Base-by-base conservation (phyloP, 2,797 vertebrate species). In the Trachops cirrhosus region DNA sequence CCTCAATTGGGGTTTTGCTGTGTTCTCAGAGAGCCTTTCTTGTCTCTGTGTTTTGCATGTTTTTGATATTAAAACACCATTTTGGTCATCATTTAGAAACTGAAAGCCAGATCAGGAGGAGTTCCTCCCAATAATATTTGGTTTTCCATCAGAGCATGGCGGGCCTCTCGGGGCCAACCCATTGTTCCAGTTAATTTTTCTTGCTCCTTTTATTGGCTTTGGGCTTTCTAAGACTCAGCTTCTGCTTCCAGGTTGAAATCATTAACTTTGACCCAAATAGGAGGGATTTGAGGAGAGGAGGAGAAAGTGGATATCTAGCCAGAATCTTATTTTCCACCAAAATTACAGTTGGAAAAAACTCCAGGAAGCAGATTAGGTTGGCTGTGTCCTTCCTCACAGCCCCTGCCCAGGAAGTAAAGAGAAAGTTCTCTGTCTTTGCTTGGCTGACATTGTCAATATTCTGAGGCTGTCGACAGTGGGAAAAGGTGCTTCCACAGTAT, bases 261-360 rank as follows among this genome's bases (percentile, higher is more conserved):
- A 90, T 68, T 95, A 52, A 79, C 83, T 94, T 75, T 83, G 91
- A 59, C 24, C 71, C 44, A 93, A 73, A 59, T 22, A 44, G 22
- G 67, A 79, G 3, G 10, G 41, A n/a, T 82, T 29, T 85, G 75
- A 82, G 59, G 86, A 93, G 93, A 77, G 24, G 24, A 48, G 39
- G n/a, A 89, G 41, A 77, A 34, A 26, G 26, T 39, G 10, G n/a
- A 68, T 32, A 26, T 48, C 1, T 44, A 54, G 37, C 16, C 8
- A 2, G 68, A 75, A 64, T 79, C 83, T 52, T 22, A 16, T 94
- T 89, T 68, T 77, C 57, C 44, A n/a, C 6, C n/a, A 87, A 87
- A 89, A 68, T 19, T 4, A 59, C n/a, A n/a, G 62, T 48, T 48
- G n/a, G 75, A 64, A n/a, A 46, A 59, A 22, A 6, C 32, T 73